Evolutionary conservation across 2,797 vertebrate genomes (phyloP), one percentile per base, ranked within the genome.

Genomic region (Hippopotamyrus pictus): DNA sequence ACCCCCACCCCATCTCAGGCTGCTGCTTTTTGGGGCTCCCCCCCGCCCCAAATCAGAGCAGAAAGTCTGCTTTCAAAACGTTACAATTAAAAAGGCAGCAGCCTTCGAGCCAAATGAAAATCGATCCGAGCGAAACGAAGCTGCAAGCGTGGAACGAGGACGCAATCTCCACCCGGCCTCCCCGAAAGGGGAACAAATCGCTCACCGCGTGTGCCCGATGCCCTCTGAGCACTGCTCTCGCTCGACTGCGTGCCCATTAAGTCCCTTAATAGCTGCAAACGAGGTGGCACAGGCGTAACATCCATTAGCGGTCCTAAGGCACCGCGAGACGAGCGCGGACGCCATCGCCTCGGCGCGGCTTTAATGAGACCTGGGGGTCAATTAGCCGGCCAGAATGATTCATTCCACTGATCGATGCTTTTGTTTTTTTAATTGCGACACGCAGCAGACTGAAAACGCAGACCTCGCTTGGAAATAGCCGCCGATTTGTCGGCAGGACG

Each of bases 331-430:
- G 17, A 85, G 59, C 11, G 25, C 0, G 51, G 25, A 41, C 4
- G 2, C 0, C 12, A 11, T 1, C 29, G 0, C 48, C 50, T 14
- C 22, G 0, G 14, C 19, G 2, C 12, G 19, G 9, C 46, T 65
- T 85, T 33, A 62, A n/a, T 17, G 88, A 22, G 88, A 65, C 79
- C 88, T 37, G 44, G 88, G 79, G 79, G 88, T 85, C 88, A 85
- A 85, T 85, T 51, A 33, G 19, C 51, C 37, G 3, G 44, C 79
- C 59, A 54, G 59, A 48, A 84, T 89, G 17, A 82, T 37, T 82
- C 37, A 89, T 89, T 59, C 50, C 50, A 29, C 69, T 44, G 51
- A 44, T 57, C 79, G 41, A 83, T 11, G n/a, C 46, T 84, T 84
- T 84, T 25, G 37, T 22, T 50, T 50, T 46, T 46, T 84, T 22